phyloP scores from a whole-genome alignment of 1,140 invertebrate genomes.

The Penaeus chinensis region DNA sequence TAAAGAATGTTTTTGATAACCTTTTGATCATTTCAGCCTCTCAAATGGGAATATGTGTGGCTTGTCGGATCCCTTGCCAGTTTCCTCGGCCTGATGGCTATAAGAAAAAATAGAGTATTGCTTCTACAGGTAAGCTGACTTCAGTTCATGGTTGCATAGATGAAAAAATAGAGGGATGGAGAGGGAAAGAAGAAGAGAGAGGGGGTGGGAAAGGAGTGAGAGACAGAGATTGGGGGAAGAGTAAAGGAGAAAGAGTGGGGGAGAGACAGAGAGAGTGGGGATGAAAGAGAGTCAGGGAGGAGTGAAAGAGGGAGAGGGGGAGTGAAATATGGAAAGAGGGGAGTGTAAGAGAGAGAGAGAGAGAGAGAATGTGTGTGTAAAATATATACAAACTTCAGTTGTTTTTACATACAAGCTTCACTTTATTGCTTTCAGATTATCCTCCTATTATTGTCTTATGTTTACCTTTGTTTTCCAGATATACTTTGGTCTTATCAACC shows the following conservation, averaged over 20 bases:
- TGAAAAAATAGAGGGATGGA: too few relatives aligned
- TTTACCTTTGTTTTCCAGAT: slow-evolving; percentile 50
- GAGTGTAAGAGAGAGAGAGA: not conserved
- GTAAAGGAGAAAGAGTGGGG: not conserved
- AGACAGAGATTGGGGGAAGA: too few relatives aligned
- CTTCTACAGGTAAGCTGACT: slow-evolving; percentile 57
- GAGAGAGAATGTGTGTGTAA: not conserved
- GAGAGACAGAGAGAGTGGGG: too few relatives aligned
- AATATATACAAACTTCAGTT: not conserved
- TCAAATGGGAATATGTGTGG: slow-evolving; percentile 96
- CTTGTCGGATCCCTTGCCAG: slow-evolving; percentile 85
- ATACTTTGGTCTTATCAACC: slow-evolving; percentile 62
- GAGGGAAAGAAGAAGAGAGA: too few relatives aligned
- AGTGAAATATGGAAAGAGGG: not conserved
- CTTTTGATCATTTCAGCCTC: slow-evolving; percentile 73
- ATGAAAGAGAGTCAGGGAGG: not conserved
- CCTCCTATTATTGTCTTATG: not conserved
- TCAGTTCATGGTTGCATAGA: not conserved
- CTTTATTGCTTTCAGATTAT: too few relatives aligned
- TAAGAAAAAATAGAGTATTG: slow-evolving; percentile 67
- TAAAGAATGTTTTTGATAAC: not conserved
- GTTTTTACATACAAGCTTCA: slow-evolving; percentile 15
- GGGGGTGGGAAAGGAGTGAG: too few relatives aligned
- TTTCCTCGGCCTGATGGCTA: slow-evolving; percentile 86
- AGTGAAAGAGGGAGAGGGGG: too few relatives aligned